A percentile compares a stretch with the other conserved stretches of the same genome.
These are phyloP conservation scores for Dendrocincla tyrannina DNA, from an alignment of 2,797 vertebrate genomes.

Conservation along the genomic window DNA sequence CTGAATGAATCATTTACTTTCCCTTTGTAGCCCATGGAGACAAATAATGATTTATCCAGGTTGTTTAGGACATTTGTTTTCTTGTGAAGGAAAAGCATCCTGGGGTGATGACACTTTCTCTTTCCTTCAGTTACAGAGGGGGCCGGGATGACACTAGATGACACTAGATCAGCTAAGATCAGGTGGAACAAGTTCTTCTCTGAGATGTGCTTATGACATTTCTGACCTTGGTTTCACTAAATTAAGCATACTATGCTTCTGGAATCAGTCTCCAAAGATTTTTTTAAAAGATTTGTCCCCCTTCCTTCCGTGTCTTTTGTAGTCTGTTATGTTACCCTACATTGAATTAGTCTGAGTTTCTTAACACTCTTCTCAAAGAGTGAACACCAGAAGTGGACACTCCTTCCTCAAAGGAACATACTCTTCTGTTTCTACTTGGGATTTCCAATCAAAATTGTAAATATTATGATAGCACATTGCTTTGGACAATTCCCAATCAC, in stretches of 20 bases:
- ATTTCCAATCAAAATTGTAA: background rate
- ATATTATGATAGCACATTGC: background rate
- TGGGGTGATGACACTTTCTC: background rate
- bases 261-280: background rate
- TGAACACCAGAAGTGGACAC: background rate
- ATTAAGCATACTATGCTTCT: background rate
- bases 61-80: background rate
- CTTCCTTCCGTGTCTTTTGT: background rate
- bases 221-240: background rate
- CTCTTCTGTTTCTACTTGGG: background rate
- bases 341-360: background rate
- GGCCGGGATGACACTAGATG: background rate
- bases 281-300: background rate
- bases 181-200: background rate
- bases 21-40: background rate
- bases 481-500: background rate
- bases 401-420: background rate
- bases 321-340: background rate
- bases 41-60: slow-evolving; percentile 2
- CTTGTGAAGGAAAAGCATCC: background rate
- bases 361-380: background rate
- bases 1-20: slow-evolving; percentile 8
- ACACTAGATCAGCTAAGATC: background rate
- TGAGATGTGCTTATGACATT: background rate
- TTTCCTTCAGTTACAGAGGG: background rate